Base-by-base conservation (phyloP, 2,113 vertebrate species). In the Eulacestoma nigropectus region DNA sequence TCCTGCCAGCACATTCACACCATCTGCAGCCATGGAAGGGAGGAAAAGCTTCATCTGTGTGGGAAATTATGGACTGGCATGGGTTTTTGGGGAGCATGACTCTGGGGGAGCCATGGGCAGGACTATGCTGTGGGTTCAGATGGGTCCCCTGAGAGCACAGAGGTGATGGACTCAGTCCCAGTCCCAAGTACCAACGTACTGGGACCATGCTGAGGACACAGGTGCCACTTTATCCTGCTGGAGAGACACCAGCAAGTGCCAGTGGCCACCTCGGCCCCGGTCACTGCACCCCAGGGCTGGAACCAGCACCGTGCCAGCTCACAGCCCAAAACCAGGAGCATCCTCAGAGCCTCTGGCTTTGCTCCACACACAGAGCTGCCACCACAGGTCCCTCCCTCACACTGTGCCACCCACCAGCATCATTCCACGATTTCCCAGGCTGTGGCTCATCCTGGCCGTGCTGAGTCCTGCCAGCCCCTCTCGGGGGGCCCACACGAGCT, bases 401-500 rank as follows among this genome's bases (percentile, higher is more conserved):
- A 6, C 55, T 3, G 1, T 16, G 65, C 25, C 53, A 18, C 42
- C 42, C 88, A 50, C 41, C 42, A 15, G 33, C 46, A 13, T 14
- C 7, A 4, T 30, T n/a, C 39, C 9, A 1, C 1, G 44, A 25
- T 42, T 47, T 32, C 32, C 55, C 55, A 49, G 39, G 21, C 55
- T 49, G 60, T 29, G 82, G n/a, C 29, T 74, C 53, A 39, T 27
- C 23, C 19, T 19, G 67, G 37, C 63, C 0, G 0, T 3, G 16
- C 41, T 1, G 4, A 26, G 19, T 59, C 60, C 50, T 44, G 30
- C 57, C 89, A 77, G 23, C 35, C 37, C 41, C 37, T 42, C 47
- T 32, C 0, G 0, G 15, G 49, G 53, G 7, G 16, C 27, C 70
- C 14, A 5, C 35, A 55, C 0, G 2, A 62, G 32, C 30, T 17